A percentile compares a stretch with the other conserved stretches of the same genome.
Conservation (phyloP, 2,888 invertebrate species). For the Drosophila formosana region DNA sequence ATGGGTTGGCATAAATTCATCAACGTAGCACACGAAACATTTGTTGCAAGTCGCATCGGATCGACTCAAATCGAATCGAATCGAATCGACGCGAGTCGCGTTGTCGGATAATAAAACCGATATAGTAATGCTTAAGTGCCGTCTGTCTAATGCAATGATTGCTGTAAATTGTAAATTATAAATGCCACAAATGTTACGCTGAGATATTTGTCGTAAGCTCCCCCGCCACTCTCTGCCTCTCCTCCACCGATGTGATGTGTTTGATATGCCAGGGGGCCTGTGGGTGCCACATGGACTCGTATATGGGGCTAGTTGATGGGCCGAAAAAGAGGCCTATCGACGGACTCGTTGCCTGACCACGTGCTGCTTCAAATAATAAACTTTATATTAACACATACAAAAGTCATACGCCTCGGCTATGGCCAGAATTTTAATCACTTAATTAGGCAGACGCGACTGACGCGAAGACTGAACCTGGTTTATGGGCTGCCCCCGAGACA, state of each 20-base stretch:
- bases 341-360: slow-evolving; percentile 74
- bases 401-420: slow-evolving; percentile 82
- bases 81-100: slow-evolving; percentile 6
- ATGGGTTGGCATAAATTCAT: slow-evolving; percentile 76
- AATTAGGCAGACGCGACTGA: slow-evolving; percentile 74
- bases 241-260: slow-evolving; percentile 20
- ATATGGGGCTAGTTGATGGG: slow-evolving; percentile 48
- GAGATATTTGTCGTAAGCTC: slow-evolving; percentile 63
- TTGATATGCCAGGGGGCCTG: slow-evolving; percentile 68
- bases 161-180: slow-evolving; percentile 79
- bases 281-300: slow-evolving; percentile 29
- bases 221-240: slow-evolving; percentile 4
- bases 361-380: slow-evolving; percentile 85
- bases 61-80: slow-evolving; percentile 15
- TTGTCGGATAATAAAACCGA: slow-evolving; percentile 72
- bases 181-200: slow-evolving; percentile 80
- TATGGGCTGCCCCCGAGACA: slow-evolving; percentile 51
- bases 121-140: slow-evolving; percentile 75
- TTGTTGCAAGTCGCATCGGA: slow-evolving; percentile 53
- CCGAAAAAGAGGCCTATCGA: slow-evolving; percentile 56
- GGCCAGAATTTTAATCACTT: slow-evolving; percentile 85
- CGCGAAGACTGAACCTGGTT: slow-evolving; percentile 40
- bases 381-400: slow-evolving; percentile 85
- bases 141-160: slow-evolving; percentile 69
- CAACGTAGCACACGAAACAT: slow-evolving; percentile 61